phyloP scores from a whole-genome alignment of 2,797 vertebrate species.

The Epinephelus coioides region DNA sequence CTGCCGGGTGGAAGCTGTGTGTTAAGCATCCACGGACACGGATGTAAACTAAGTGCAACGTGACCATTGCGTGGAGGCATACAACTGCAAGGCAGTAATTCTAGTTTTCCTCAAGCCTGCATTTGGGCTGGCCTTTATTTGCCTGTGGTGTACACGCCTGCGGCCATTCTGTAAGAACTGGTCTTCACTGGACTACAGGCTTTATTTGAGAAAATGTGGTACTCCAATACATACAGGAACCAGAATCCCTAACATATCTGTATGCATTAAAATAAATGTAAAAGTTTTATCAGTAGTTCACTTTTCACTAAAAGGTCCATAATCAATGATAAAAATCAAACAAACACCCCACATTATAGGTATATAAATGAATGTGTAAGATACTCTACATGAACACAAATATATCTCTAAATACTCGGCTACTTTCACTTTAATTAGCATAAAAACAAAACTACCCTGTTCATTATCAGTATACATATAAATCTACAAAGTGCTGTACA shows the following conservation, averaged over 20 bases:
- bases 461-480: neutral
- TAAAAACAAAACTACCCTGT: neutral
- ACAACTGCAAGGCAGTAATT: too few species aligned
- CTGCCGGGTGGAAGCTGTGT: too few species aligned
- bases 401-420: neutral
- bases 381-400: neutral
- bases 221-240: neutral
- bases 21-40: too few species aligned
- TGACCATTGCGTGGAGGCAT: too few species aligned
- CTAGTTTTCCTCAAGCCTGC: too few species aligned
- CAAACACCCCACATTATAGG: neutral
- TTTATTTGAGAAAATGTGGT: neutral
- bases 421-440: neutral
- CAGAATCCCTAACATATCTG: neutral
- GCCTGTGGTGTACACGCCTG: too few species aligned
- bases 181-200: too few species aligned
- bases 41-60: too few species aligned
- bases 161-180: too few species aligned
- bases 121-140: too few species aligned
- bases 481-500: neutral
- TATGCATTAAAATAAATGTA: neutral
- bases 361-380: neutral
- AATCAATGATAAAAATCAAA: neutral
- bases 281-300: neutral
- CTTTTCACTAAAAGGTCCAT: neutral